Evolutionary conservation across 2,888 invertebrate genomes (phyloP).

Genomic region (Heteromurus nitidus): DNA sequence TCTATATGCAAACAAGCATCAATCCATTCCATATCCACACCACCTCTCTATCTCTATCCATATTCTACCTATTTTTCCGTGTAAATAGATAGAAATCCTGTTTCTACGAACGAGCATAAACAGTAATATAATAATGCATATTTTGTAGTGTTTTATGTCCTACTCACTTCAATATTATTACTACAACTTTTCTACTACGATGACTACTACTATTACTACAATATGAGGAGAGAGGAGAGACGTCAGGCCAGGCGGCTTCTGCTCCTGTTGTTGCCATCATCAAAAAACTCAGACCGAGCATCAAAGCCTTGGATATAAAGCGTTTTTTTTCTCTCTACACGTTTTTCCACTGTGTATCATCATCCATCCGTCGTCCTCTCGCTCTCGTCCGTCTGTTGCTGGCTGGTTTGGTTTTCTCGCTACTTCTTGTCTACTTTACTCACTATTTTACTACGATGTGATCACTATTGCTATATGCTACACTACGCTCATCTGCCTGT

Average conservation of each 20-base stretch:
- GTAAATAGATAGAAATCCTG: background rate
- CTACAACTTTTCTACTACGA: slow-evolving; percentile 55
- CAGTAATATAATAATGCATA: slow-evolving; percentile 59
- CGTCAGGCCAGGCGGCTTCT: slow-evolving; percentile 62
- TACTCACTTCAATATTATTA: slow-evolving; percentile 61
- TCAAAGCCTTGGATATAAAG: slow-evolving; percentile 20
- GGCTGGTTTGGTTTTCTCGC: slow-evolving; percentile 28
- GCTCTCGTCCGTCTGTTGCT: slow-evolving; percentile 59
- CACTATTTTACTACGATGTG: slow-evolving; percentile 24
- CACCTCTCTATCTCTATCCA: too few species aligned
- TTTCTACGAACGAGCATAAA: slow-evolving; percentile 35
- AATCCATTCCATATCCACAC: too few species aligned
- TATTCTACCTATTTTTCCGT: too few species aligned
- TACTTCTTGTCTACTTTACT: slow-evolving; percentile 27
- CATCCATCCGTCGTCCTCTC: slow-evolving; percentile 51
- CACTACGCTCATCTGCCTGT: too few species aligned
- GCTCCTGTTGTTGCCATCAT: slow-evolving; percentile 15
- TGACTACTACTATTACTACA: slow-evolving; percentile 24
- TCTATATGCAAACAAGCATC: too few species aligned
- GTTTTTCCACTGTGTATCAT: slow-evolving; percentile 22
- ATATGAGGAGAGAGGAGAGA: slow-evolving; percentile 4
- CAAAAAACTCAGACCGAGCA: background rate
- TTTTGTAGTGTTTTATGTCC: slow-evolving; percentile 60
- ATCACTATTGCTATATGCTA: background rate
- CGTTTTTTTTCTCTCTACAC: background rate